phyloP scores from a whole-genome alignment of 2,113 vertebrate genomes.

The Hydrolagus affinis region DNA sequence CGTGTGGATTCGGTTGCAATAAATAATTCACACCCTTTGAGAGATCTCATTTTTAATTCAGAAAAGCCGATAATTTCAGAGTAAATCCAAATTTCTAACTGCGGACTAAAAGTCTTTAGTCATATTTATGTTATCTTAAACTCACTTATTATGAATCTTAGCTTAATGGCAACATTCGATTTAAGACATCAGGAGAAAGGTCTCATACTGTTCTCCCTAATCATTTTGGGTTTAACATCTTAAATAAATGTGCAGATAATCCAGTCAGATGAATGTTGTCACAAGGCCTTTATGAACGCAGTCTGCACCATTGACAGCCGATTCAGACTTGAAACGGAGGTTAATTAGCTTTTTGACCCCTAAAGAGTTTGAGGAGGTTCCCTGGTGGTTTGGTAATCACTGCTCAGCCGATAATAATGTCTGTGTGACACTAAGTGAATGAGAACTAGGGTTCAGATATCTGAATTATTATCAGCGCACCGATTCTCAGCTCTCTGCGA shows the following conservation, averaged over 20 bases:
- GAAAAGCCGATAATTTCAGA: neutral
- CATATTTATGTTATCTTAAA: neutral
- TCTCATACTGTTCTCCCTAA: neutral
- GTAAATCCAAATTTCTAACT: neutral
- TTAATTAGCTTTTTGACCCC: constrained; percentile 64
- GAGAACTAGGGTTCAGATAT: constrained; percentile 24
- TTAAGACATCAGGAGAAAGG: neutral
- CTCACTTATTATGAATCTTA: neutral
- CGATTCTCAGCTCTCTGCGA: neutral
- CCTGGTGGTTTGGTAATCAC: constrained; percentile 57
- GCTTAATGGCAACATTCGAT: constrained; percentile 11
- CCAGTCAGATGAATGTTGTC: constrained; percentile 4
- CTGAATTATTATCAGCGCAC: constrained; percentile 14
- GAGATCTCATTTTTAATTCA: neutral
- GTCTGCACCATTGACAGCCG: constrained; percentile 40
- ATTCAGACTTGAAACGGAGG: constrained; percentile 52
- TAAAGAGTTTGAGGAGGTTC: constrained; percentile 48
- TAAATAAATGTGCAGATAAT: constrained; percentile 7
- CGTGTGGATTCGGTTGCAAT: neutral
- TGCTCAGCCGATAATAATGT: constrained; percentile 46
- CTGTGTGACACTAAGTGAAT: constrained; percentile 47
- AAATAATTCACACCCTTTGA: neutral
- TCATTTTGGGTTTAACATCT: constrained; percentile 4
- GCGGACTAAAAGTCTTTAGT: neutral
- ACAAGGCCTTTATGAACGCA: constrained; percentile 32